Base-by-base conservation (phyloP, 2,113 vertebrate genomes). In the Anolis carolinensis region DNA sequence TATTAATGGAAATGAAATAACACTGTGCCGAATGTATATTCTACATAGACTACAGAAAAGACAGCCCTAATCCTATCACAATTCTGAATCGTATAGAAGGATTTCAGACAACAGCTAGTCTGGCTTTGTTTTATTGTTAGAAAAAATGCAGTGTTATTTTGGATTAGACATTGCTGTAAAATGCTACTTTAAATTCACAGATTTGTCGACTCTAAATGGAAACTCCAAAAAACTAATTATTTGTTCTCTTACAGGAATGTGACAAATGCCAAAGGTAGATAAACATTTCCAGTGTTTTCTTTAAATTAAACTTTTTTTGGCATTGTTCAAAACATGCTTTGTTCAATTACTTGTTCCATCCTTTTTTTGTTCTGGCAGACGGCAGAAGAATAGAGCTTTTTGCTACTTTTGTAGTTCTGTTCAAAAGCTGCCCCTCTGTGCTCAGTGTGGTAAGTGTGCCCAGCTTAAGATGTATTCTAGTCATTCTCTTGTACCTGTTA, bases 331-430 rank as follows among this genome's bases (percentile, higher is more conserved):
- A 39, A 52, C 65, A 34, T 68, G 1, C 77, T 32, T 91, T 74
- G 72, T 91, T 71, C 81, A 90, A 81, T 90, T 50, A 91, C 88
- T 90, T 5, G 7, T 84, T 95, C 25, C 65, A 62, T n/a, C 76
- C 85, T 21, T 86, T n/a, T 88, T 86, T 92, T 86, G 23, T 86
- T 62, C 39, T 91, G 79, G 73, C 81, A 92, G 99, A 82, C 97
- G 98, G 83, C 99, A 99, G 97, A 99, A 99, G 96, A 99, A 99
- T 89, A 96, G 99, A 95, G 98, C 98, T 1, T 99, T 99, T 95
- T 99, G 99, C 94, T 99, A 99, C 95, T 99, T 99, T 94, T 99
- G 99, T 89, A 96, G 94, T 86, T 96, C 97, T 11, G 96, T 99
- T 90, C 99, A 99, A 94, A 99, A 99, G 93, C 90, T 99, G 85